Evolutionary conservation across 2,888 invertebrate genomes (phyloP).

Genomic region (Ecliptopera silaceata): DNA sequence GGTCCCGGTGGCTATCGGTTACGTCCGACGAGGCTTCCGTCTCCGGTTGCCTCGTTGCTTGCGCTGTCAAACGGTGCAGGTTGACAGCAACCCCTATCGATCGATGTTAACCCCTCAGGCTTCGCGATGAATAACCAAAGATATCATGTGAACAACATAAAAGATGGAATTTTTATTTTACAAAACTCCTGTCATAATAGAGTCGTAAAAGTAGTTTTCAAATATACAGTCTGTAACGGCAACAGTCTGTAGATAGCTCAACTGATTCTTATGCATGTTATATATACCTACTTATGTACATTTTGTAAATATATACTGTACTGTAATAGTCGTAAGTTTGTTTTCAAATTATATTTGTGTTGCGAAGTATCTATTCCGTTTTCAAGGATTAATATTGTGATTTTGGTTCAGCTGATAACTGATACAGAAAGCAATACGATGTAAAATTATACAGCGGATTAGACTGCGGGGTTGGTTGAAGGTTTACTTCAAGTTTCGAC

Average conservation of each 20-base stretch:
- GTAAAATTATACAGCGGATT: constrained; percentile 2
- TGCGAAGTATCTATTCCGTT: not conserved
- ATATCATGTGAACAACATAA: not conserved
- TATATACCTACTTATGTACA: too few relatives aligned
- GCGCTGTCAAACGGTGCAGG: constrained; percentile 18
- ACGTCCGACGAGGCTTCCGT: constrained; percentile 49
- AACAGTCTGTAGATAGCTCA: too few relatives aligned
- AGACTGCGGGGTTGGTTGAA: not conserved
- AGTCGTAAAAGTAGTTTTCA: too few relatives aligned
- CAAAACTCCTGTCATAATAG: too few relatives aligned
- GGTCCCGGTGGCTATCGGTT: constrained; percentile 43
- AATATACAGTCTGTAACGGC: too few relatives aligned
- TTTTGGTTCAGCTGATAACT: not conserved
- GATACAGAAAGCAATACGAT: not conserved
- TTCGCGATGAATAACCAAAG: not conserved
- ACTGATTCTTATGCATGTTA: too few relatives aligned
- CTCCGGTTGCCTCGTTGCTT: constrained; percentile 43
- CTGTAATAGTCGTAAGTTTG: too few relatives aligned
- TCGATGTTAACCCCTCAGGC: constrained; percentile 13
- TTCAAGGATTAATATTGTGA: not conserved
- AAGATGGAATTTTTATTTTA: too few relatives aligned
- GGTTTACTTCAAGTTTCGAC: constrained; percentile 15
- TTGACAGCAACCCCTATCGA: constrained; percentile 20
- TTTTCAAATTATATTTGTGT: not conserved
- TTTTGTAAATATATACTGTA: too few relatives aligned